A percentile compares a stretch with the other conserved stretches of the same genome.
These are phyloP conservation scores for Cheilosia soror DNA, from an alignment of 2,888 invertebrate genomes.

Conservation along the genomic window DNA sequence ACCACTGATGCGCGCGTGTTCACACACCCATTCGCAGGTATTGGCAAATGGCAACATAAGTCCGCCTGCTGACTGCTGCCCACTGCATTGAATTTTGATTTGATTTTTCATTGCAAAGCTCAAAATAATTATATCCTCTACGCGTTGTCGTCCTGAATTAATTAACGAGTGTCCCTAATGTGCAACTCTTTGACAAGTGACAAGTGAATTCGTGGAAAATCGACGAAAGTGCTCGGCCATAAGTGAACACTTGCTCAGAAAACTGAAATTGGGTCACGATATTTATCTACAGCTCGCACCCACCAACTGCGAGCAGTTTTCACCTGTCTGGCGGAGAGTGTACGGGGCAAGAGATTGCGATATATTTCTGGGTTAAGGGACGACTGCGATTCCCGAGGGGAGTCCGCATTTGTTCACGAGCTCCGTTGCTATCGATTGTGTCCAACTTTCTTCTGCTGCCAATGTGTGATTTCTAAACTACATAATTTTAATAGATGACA, in stretches of 20 bases:
- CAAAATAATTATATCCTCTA: constrained; percentile 62
- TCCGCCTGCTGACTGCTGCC: constrained; percentile 68
- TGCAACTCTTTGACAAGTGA: constrained; percentile 58
- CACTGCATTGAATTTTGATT: constrained; percentile 70
- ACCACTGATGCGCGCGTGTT: constrained; percentile 77
- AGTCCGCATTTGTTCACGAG: constrained; percentile 31
- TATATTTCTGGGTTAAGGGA: constrained; percentile 55
- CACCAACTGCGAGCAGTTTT: constrained; percentile 77
- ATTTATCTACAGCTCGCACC: constrained; percentile 74
- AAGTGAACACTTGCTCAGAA: constrained; percentile 76
- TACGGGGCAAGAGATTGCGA: constrained; percentile 48
- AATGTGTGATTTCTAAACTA: constrained; percentile 71
- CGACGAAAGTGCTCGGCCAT: constrained; percentile 64
- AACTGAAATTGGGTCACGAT: constrained; percentile 78
- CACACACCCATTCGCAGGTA: constrained; percentile 73
- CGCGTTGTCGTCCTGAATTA: constrained; percentile 49
- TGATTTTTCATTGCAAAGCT: constrained; percentile 61
- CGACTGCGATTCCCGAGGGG: constrained; percentile 52
- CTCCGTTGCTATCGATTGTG: constrained; percentile 65
- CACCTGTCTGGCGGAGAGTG: constrained; percentile 76
- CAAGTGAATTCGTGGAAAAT: constrained; percentile 74
- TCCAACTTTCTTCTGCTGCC: constrained; percentile 61
- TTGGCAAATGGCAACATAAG: constrained; percentile 76
- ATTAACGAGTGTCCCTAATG: constrained; percentile 50
- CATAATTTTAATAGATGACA: constrained; percentile 73